Base-by-base conservation (phyloP, 2,797 vertebrate species). In the Lophura swinhoii region DNA sequence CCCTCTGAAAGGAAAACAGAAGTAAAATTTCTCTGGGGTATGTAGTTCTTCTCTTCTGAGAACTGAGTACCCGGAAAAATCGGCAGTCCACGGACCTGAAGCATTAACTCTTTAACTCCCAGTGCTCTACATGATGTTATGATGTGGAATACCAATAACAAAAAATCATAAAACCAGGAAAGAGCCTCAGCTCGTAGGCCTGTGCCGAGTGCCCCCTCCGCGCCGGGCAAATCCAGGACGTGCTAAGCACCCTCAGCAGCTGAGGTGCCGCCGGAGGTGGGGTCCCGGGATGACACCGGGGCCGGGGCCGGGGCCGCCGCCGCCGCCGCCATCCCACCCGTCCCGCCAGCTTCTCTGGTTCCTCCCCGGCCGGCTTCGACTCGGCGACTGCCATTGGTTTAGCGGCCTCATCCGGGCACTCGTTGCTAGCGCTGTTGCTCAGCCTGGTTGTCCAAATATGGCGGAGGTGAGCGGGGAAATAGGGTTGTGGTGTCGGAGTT, bases 391-490 rank as follows among this genome's bases (percentile, higher is more conserved):
- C 96, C 97, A 99, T 99, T 99, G 99, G 99, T 96, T 98, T 90
- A 97, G 96, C 93, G 97, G 96, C 96, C 92, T 97, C 95, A 99
- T 99, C 98, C 99, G 99, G 99, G 99, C 98, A 98, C 98, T 98
- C 96, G 91, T 98, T 96, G 96, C 98, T 49, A 97, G 97, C 98
- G 97, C 97, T 97, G 98, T 97, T 98, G 98, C 97, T 97, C 95
- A 96, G 96, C 98, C 98, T 90, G 97, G 98, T 98, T 98, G 98
- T 98, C 98, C 98, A 98, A 99, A 99, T 99, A 99, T 99, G 99
- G 99, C 99, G 99, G 99, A 99, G 99, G 99, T 99, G 98, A 99
- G 99, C 97, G 98, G 98, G 98, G 98, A 98, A 99, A 98, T 98
- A 97, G 98, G 98, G 98, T 93, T 98, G 97, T 98, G 98, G 98